These are phyloP conservation scores for Perithous albicinctus DNA, from an alignment of 2,888 invertebrate species.

Conservation along the genomic window DNA sequence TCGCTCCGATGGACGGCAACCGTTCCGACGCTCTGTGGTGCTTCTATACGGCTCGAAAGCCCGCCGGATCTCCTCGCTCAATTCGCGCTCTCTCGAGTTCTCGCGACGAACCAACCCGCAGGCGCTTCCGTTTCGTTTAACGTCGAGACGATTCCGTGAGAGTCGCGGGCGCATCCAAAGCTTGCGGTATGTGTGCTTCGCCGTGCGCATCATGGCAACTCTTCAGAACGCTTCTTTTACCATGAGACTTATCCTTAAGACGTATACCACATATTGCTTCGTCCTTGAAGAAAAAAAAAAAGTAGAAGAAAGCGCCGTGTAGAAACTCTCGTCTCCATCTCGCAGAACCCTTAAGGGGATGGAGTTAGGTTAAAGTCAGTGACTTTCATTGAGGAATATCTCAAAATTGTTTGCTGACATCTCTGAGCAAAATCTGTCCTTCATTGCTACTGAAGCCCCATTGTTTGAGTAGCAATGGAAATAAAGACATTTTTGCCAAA, in stretches of 20 bases:
- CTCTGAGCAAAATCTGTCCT: no score
- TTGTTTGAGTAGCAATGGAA: no score
- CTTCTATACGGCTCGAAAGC: slow-evolving; percentile 67
- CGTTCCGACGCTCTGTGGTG: slow-evolving; percentile 38
- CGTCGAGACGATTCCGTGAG: slow-evolving; percentile 77
- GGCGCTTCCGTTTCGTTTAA: slow-evolving; percentile 84
- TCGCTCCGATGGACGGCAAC: slow-evolving; percentile 71
- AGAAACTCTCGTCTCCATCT: no score
- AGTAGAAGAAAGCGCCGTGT: neutral
- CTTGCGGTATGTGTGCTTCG: slow-evolving; percentile 24
- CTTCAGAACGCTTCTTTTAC: slow-evolving; percentile 32
- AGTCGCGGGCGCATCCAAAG: slow-evolving; percentile 12
- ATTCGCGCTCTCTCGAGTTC: slow-evolving; percentile 43
- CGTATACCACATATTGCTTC: slow-evolving; percentile 5
- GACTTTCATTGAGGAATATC: no score
- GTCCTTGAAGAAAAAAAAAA: slow-evolving; percentile 5
- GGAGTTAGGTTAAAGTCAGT: no score
- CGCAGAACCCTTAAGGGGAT: neutral
- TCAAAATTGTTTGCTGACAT: no score
- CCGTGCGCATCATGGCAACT: slow-evolving; percentile 32
- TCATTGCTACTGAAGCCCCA: no score
- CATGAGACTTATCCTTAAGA: slow-evolving; percentile 4
- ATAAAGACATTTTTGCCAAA: no score
- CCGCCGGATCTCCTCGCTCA: slow-evolving; percentile 18
- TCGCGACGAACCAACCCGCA: slow-evolving; percentile 63